Conservation (phyloP, 2,113 vertebrate species). For the Hipposideros armiger region DNA sequence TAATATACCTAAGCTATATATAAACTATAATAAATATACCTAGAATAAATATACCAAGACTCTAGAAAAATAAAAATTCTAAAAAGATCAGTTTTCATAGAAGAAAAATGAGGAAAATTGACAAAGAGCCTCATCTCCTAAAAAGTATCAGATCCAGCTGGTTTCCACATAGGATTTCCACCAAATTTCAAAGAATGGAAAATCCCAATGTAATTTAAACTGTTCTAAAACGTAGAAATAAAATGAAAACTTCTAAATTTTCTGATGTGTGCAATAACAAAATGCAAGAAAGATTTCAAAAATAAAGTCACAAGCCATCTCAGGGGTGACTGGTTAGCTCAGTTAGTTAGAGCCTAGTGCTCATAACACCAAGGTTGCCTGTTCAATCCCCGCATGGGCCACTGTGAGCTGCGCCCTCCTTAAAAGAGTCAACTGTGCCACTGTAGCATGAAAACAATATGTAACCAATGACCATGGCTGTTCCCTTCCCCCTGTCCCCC, state of each 20-base stretch:
- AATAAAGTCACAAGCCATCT: neutral
- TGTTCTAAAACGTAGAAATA: neutral
- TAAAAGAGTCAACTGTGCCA: too few species aligned
- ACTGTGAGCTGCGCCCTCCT: too few species aligned
- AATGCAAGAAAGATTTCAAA: neutral
- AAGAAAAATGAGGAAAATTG: neutral
- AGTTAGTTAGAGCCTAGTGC: too few species aligned
- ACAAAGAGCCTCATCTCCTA: neutral
- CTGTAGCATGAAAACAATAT: too few species aligned
- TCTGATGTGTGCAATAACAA: neutral
- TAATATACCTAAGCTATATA: neutral
- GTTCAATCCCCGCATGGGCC: too few species aligned
- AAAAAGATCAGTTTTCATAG: neutral
- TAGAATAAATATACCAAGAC: neutral
- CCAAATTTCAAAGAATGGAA: neutral
- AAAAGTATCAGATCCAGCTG: neutral
- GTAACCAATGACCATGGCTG: too few species aligned
- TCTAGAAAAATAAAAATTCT: slow-evolving; percentile 44
- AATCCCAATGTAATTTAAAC: neutral
- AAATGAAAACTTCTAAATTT: neutral
- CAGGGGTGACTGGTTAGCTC: too few species aligned
- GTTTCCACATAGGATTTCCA: neutral
- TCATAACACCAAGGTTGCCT: too few species aligned
- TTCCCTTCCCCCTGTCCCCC: too few species aligned
- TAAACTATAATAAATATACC: neutral